phyloP scores from a whole-genome alignment of 1,140 invertebrate species.

The Gonatopus flavifemur region DNA sequence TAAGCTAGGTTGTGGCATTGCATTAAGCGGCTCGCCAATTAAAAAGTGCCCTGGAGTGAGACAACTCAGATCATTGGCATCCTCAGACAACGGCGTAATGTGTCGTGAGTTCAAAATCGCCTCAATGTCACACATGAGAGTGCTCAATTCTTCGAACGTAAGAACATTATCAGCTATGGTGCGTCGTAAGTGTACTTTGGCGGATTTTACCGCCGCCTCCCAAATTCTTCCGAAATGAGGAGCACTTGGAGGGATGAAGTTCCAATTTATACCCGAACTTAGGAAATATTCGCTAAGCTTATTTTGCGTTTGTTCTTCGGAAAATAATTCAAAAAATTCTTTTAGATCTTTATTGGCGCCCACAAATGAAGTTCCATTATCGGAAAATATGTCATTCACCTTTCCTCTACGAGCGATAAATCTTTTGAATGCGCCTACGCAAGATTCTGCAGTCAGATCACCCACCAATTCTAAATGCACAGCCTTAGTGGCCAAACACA shows the following conservation, averaged over 20 bases:
- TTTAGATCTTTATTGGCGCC: slow-evolving; percentile 5
- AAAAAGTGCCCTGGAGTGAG: slow-evolving; percentile 34
- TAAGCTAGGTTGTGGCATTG: background rate
- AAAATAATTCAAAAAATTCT: background rate
- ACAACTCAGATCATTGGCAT: slow-evolving; percentile 11
- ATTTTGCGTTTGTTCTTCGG: no score
- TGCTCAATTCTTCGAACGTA: slow-evolving; percentile 28
- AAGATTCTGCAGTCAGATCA: slow-evolving; percentile 21
- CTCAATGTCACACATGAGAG: slow-evolving; percentile 23
- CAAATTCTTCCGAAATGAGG: slow-evolving; percentile 44
- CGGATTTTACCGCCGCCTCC: slow-evolving; percentile 37
- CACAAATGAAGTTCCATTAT: slow-evolving; percentile 13
- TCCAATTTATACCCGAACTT: slow-evolving; percentile 25
- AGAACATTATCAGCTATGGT: slow-evolving; percentile 13
- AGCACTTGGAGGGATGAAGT: slow-evolving; percentile 38
- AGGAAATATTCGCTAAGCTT: no score
- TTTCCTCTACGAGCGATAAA: slow-evolving; percentile 31
- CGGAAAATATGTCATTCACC: slow-evolving; percentile 2
- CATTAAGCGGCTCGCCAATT: slow-evolving; percentile 27
- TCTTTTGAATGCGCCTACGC: slow-evolving; percentile 26
- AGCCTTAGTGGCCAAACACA: background rate
- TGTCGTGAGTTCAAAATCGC: slow-evolving; percentile 33
- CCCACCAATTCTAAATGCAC: slow-evolving; percentile 13
- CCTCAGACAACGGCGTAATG: slow-evolving; percentile 18
- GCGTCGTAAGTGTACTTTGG: slow-evolving; percentile 31